phyloP scores from a whole-genome alignment of 2,888 invertebrate species.

The Melolontha melolontha region DNA sequence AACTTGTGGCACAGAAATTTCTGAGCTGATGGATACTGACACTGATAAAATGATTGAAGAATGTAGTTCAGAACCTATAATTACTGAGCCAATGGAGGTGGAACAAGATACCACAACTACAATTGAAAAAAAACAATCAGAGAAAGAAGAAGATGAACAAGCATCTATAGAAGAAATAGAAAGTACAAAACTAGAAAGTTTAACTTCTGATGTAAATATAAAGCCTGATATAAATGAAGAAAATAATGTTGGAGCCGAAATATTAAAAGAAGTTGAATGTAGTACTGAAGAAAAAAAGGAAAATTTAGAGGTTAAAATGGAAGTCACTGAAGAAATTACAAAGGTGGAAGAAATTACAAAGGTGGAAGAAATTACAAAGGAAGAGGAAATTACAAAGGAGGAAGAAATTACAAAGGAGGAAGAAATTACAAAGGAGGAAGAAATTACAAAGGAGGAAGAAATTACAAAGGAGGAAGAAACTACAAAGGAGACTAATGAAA shows the following conservation, averaged over 20 bases:
- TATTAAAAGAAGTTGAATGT: neutral
- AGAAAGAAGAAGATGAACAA: constrained; percentile 49
- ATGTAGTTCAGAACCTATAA: constrained; percentile 41
- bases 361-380: no score
- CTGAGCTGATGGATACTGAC: constrained; percentile 52
- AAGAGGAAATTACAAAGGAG: no score
- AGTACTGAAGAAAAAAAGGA: constrained; percentile 9
- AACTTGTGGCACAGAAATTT: neutral
- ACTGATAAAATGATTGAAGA: constrained; percentile 16
- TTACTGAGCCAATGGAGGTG: constrained; percentile 36
- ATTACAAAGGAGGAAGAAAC: no score
- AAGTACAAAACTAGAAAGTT: constrained; percentile 22
- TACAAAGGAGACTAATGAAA: neutral
- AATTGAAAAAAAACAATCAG: constrained; percentile 51
- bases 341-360: no score
- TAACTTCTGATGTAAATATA: no score
- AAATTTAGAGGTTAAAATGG: constrained; percentile 17
- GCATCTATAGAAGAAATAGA: constrained; percentile 59
- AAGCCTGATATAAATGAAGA: constrained; percentile 26
- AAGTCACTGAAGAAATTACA: constrained; percentile 7
- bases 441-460: no score
- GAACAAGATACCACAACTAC: constrained; percentile 5
- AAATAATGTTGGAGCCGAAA: constrained; percentile 15
- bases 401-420: no score
- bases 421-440: no score